Evolutionary conservation across 1,140 invertebrate species (phyloP), one percentile per base, ranked within the genome.

Genomic region (Drosophila athabasca): DNA sequence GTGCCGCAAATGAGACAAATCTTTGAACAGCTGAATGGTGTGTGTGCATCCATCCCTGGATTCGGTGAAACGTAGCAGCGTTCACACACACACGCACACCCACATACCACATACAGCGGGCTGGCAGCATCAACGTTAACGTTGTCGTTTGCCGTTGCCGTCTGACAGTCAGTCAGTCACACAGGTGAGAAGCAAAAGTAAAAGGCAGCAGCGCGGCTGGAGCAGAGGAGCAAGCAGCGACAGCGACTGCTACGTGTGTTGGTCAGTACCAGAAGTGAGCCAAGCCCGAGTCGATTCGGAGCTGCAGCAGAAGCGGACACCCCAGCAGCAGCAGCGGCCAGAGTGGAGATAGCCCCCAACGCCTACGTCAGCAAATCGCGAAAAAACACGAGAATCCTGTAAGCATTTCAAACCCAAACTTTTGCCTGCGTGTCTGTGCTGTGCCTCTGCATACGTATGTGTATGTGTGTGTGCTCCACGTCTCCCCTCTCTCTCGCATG

Each of bases 341-440:
- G 52, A 70, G 60, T 49, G 67, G 46, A 68, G 29, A 29, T 24
- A 57, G 67, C 54, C 41, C 24, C 31, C 41, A 49, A 70, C 76
- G 74, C 59, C 74, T 76, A 87, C 82, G 83, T 82, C 83, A 82
- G 65, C 70, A 82, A 67, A 35, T 49, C 54, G 57, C 62, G 60
- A 39, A 24, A 46, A 65, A 64, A 54, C 52, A 43, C 44, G 48
- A 59, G 52, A 74, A 65, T 76, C 72, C 72, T 76, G 72, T 76
- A 57, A 76, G 72, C 64, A 75, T 60, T 52, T 53, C 39, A 46
- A 61, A 31, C 15, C 9, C 49, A 68, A 62, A 62, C 31, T 83
- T 82, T 72, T 58, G 77, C 66, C 53, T 53, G 53, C 60, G 64
- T 78, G 69, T 60, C 69, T 65, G 53, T 60, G 44, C 44, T 51